Evolutionary conservation across 2,113 vertebrate genomes (phyloP).

Genomic region (Steatornis caripensis): DNA sequence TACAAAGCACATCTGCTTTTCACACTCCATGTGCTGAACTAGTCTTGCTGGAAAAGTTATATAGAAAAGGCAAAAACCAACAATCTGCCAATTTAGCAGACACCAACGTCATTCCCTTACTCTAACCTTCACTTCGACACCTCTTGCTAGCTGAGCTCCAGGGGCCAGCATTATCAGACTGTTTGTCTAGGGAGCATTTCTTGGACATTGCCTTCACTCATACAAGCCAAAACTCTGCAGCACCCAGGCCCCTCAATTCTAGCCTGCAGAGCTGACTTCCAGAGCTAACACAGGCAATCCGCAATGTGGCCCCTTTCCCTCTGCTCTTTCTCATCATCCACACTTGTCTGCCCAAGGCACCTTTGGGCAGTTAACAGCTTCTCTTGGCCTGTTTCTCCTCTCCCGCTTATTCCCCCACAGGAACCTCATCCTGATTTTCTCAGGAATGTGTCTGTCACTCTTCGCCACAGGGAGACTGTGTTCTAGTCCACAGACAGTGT

Average conservation of each 20-base stretch:
- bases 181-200: not conserved
- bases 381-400: not conserved
- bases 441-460: not conserved
- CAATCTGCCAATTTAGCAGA: not conserved
- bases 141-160: not conserved
- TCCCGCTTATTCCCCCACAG: not conserved
- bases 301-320: rapidly evolving
- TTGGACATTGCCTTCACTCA: not conserved
- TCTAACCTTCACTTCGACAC: not conserved
- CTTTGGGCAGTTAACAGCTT: not conserved
- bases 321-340: not conserved
- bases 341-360: no score
- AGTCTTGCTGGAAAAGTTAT: not conserved
- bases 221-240: not conserved
- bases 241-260: not conserved
- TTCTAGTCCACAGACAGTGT: rapidly evolving
- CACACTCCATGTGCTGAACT: not conserved
- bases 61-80: not conserved
- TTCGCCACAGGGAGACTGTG: not conserved
- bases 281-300: rapidly evolving
- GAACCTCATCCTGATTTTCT: not conserved
- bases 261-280: not conserved
- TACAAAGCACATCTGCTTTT: not conserved
- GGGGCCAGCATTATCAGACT: not conserved
- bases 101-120: not conserved